phyloP scores from a whole-genome alignment of 2,797 vertebrate species.

The Fistularia tabacaria region DNA sequence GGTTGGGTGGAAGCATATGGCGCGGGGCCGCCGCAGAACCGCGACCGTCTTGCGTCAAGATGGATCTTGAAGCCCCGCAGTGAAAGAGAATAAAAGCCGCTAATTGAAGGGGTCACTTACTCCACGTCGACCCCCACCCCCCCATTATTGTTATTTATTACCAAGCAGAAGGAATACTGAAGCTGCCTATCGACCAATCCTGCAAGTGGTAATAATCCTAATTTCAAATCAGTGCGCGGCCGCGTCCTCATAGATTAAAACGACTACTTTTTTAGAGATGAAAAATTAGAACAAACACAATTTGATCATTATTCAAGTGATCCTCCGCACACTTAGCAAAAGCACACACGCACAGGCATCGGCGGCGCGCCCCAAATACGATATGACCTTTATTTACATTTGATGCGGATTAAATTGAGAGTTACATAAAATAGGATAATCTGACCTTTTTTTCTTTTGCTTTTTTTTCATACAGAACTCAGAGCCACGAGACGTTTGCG shows the following conservation, averaged over 20 bases:
- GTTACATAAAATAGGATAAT: slow-evolving; percentile 80
- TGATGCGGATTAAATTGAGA: slow-evolving; percentile 85
- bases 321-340: too few species aligned
- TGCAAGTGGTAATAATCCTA: too few species aligned
- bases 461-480: not conserved
- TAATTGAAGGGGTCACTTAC: slow-evolving; percentile 72
- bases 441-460: slow-evolving; percentile 62
- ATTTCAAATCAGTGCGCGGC: too few species aligned
- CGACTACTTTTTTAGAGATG: too few species aligned
- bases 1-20: slow-evolving; percentile 82
- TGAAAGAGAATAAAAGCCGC: slow-evolving; percentile 59
- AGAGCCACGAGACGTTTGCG: too few species aligned
- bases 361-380: slow-evolving; percentile 71
- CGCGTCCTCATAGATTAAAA: too few species aligned
- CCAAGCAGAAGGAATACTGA: too few species aligned
- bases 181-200: too few species aligned
- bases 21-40: slow-evolving; percentile 59
- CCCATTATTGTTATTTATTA: too few species aligned
- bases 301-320: too few species aligned
- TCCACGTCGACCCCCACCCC: slow-evolving; percentile 2
- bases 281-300: too few species aligned
- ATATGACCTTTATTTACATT: slow-evolving; percentile 85
- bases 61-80: slow-evolving; percentile 48
- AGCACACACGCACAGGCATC: not conserved
- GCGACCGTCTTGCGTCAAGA: slow-evolving; percentile 72